These are phyloP conservation scores for Rousettus leschenaultii DNA, from an alignment of 2,113 vertebrate genomes.

Conservation along the genomic window DNA sequence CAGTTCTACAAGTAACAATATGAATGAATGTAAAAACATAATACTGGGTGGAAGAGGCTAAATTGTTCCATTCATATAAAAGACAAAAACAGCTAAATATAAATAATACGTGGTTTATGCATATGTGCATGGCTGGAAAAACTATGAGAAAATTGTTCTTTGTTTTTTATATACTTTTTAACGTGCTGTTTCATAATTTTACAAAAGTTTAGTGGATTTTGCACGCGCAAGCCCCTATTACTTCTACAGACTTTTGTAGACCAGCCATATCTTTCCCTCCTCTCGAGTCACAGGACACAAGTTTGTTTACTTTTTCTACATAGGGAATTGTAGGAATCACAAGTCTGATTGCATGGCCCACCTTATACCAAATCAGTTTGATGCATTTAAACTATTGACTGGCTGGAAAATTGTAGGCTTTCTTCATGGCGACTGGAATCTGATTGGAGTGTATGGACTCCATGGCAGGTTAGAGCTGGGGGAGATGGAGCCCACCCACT, in stretches of 20 bases:
- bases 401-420: background rate
- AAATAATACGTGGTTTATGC: background rate
- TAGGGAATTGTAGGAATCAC: background rate
- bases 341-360: background rate
- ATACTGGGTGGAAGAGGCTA: background rate
- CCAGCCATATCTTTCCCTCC: background rate
- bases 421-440: background rate
- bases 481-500: no score
- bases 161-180: background rate
- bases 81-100: background rate
- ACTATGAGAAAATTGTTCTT: background rate
- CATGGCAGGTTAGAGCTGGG: rapidly evolving
- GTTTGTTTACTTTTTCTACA: background rate
- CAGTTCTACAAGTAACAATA: background rate
- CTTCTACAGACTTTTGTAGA: background rate
- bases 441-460: background rate
- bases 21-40: background rate
- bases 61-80: background rate
- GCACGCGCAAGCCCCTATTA: background rate
- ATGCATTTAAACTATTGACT: background rate
- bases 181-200: background rate
- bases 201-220: background rate
- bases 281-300: background rate
- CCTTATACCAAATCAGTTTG: background rate
- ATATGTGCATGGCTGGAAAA: background rate